Conservation (phyloP, 2,113 vertebrate species). For the Spermophilus dauricus region DNA sequence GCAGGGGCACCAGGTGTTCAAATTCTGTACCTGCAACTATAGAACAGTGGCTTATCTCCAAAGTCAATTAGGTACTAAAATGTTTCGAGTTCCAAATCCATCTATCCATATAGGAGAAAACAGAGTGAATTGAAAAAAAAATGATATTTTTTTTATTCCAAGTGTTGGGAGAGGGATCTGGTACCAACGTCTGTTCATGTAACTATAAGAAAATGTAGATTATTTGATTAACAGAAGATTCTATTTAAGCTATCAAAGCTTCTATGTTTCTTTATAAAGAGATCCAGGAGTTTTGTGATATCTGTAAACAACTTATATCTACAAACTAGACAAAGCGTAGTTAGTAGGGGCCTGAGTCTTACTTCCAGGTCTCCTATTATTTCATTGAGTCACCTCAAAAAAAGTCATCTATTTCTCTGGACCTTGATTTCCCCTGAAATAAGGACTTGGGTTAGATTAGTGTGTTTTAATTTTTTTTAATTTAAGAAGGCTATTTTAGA, state of each 20-base stretch:
- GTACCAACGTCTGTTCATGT: neutral
- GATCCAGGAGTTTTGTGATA: neutral
- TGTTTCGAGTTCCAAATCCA: too few species aligned
- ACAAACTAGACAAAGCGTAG: neutral
- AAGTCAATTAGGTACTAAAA: neutral
- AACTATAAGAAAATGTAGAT: neutral
- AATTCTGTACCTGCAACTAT: neutral
- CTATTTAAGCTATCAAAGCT: neutral
- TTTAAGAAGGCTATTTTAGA: neutral
- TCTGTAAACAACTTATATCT: neutral
- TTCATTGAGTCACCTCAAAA: neutral
- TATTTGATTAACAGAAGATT: constrained; percentile 12
- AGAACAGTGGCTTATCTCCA: neutral
- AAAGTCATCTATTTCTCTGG: neutral
- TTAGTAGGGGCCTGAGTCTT: neutral
- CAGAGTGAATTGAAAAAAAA: constrained; percentile 20
- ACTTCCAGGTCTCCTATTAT: neutral
- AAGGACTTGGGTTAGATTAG: neutral
- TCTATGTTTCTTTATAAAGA: neutral
- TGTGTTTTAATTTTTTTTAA: neutral
- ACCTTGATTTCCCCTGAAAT: neutral
- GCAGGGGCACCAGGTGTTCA: neutral
- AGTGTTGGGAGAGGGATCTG: neutral
- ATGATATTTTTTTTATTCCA: neutral
- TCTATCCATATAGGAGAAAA: too few species aligned